These are phyloP conservation scores for Corythucha ciliata DNA, from an alignment of 2,888 invertebrate genomes.

Conservation along the genomic window DNA sequence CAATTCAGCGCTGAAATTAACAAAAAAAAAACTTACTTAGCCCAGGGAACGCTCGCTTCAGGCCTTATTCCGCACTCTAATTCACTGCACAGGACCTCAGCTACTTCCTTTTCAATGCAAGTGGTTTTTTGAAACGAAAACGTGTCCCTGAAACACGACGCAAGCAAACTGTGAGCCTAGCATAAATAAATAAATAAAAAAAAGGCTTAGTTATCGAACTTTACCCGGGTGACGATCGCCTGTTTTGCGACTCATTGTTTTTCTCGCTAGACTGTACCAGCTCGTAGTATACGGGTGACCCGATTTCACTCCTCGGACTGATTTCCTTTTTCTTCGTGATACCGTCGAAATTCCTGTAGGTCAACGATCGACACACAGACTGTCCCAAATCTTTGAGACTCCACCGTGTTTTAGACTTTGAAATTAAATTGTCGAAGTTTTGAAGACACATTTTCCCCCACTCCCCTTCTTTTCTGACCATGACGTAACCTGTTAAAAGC, in stretches of 20 bases:
- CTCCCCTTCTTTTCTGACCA: constrained; percentile 61
- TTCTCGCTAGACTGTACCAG: constrained; percentile 15
- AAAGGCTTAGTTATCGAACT: neutral
- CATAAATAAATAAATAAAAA: neutral
- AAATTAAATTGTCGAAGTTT: constrained; percentile 52
- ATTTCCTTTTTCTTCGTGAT: constrained; percentile 20
- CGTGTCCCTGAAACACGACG: constrained; percentile 41
- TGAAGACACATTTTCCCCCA: constrained; percentile 71
- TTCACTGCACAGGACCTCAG: constrained; percentile 57
- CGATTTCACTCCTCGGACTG: constrained; percentile 5
- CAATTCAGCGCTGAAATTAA: too few species aligned
- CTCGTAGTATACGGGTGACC: constrained; percentile 20
- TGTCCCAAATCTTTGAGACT: constrained; percentile 60
- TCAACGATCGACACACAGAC: constrained; percentile 66
- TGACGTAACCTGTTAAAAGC: constrained; percentile 51
- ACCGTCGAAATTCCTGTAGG: constrained; percentile 45
- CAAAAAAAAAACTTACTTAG: constrained; percentile 58
- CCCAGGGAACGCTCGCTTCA: constrained; percentile 54
- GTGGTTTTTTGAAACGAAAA: constrained; percentile 55
- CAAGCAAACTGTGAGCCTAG: constrained; percentile 3
- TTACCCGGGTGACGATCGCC: constrained; percentile 10
- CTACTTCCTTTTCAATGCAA: constrained; percentile 54
- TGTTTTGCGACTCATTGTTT: constrained; percentile 5
- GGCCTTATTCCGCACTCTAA: constrained; percentile 64
- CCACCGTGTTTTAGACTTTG: constrained; percentile 49